Evolutionary conservation across 2,888 invertebrate species (phyloP).

Genomic region (Cosmopolites sordidus): DNA sequence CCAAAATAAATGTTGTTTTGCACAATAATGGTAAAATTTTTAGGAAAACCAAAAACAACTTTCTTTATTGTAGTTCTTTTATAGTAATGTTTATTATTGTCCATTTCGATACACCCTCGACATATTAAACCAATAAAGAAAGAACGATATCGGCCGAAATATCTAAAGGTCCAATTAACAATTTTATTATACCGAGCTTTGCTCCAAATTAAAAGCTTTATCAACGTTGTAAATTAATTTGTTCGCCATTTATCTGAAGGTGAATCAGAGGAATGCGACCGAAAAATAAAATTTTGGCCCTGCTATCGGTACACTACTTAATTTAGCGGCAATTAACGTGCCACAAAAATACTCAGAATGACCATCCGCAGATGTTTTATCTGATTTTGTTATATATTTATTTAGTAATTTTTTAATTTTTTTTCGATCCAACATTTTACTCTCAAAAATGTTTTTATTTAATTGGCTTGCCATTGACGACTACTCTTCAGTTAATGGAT

Average conservation of each 20-base stretch:
- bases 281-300: not conserved
- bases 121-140: too few species aligned
- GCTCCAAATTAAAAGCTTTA: slow-evolving; percentile 1
- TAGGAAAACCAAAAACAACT: too few species aligned
- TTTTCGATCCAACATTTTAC: too few species aligned
- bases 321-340: slow-evolving; percentile 1
- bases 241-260: not conserved
- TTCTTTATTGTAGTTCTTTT: too few species aligned
- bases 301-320: not conserved
- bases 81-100: too few species aligned
- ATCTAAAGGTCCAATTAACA: not conserved
- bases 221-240: slow-evolving; percentile 1
- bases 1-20: too few species aligned
- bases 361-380: not conserved
- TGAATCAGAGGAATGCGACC: not conserved
- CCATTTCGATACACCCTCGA: too few species aligned
- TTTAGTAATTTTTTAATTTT: too few species aligned
- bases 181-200: not conserved
- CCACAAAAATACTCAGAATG: not conserved
- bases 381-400: not conserved
- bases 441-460: too few species aligned
- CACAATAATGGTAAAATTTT: too few species aligned
- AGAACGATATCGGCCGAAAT: not conserved
- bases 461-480: too few species aligned
- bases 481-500: too few species aligned